Percentiles rank a stretch among this genome's conserved stretches.
Conservation (phyloP, 2,797 vertebrate genomes). For the Acrocephalus scirpaceus region DNA sequence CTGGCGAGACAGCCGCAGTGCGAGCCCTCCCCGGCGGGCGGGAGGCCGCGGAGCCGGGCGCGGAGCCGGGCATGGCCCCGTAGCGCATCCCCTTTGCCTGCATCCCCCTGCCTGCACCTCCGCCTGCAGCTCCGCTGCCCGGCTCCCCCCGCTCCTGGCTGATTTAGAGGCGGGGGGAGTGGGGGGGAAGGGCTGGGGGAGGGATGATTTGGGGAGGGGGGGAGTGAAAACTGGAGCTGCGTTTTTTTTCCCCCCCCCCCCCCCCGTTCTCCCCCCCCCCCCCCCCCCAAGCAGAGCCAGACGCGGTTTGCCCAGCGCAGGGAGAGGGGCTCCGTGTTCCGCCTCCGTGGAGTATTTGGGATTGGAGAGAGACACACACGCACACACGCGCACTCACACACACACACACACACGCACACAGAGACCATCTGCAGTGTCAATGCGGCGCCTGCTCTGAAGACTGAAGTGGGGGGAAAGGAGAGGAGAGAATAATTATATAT, state of each 20-base stretch:
- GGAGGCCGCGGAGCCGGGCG: neutral
- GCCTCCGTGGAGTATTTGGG: conserved; percentile 82
- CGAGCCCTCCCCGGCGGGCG: conserved; percentile 26
- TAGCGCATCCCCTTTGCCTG: conserved; percentile 47
- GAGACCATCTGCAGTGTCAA: conserved; percentile 93
- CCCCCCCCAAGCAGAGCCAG: neutral
- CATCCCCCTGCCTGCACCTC: neutral
- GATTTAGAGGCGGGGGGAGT: neutral
- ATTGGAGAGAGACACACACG: conserved; percentile 44
- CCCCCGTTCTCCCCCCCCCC: neutral
- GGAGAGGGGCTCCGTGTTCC: conserved; percentile 79
- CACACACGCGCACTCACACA: conserved; percentile 27
- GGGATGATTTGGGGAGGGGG: neutral
- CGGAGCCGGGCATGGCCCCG: conserved; percentile 62
- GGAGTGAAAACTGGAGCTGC: neutral
- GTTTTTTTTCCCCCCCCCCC: neutral
- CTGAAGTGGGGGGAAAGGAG: conserved; percentile 28
- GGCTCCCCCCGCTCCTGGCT: neutral
- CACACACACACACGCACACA: neutral
- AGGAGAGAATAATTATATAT: conserved; percentile 20
- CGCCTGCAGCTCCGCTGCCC: conserved; percentile 36
- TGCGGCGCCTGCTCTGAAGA: conserved; percentile 88
- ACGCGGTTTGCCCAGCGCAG: conserved; percentile 54
- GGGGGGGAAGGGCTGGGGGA: neutral
- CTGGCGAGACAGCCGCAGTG: conserved; percentile 54